Conservation (phyloP, 2,797 vertebrate genomes). For the Gadopsis bispinosus region DNA sequence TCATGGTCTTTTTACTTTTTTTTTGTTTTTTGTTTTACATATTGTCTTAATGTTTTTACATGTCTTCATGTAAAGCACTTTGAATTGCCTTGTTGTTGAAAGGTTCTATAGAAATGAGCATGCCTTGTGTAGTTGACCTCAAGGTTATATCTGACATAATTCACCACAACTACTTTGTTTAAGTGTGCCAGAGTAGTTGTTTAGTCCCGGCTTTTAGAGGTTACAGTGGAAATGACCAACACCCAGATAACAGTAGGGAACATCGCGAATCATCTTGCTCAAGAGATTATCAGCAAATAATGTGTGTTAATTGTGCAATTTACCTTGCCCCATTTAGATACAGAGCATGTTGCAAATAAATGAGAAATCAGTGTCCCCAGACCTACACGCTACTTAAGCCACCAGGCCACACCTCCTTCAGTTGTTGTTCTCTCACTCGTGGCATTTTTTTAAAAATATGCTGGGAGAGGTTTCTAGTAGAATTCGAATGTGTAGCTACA, state of each 20-base stretch:
- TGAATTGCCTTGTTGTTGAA: background rate
- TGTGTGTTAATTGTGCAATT: slow-evolving; percentile 20
- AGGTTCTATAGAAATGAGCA: background rate
- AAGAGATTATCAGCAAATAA: slow-evolving; percentile 16
- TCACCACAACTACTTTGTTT: background rate
- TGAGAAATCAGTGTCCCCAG: background rate
- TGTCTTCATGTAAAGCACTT: background rate
- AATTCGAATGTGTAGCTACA: too few species aligned
- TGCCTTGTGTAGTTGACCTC: background rate
- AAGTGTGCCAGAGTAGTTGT: background rate
- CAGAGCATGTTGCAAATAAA: background rate
- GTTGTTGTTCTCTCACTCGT: background rate
- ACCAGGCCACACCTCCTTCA: too few species aligned
- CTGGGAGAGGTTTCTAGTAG: too few species aligned
- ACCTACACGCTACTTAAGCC: too few species aligned
- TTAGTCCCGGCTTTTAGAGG: background rate
- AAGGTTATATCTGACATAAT: background rate
- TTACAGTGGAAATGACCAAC: slow-evolving; percentile 6
- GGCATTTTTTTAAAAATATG: background rate
- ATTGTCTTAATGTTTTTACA: background rate
- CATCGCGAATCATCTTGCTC: slow-evolving; percentile 12
- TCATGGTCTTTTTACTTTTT: too few species aligned
- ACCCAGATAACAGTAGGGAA: background rate
- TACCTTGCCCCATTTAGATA: background rate
- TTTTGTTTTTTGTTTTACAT: background rate